Conservation (phyloP, 2,797 vertebrate species). For the Acrossocheilus fasciatus region DNA sequence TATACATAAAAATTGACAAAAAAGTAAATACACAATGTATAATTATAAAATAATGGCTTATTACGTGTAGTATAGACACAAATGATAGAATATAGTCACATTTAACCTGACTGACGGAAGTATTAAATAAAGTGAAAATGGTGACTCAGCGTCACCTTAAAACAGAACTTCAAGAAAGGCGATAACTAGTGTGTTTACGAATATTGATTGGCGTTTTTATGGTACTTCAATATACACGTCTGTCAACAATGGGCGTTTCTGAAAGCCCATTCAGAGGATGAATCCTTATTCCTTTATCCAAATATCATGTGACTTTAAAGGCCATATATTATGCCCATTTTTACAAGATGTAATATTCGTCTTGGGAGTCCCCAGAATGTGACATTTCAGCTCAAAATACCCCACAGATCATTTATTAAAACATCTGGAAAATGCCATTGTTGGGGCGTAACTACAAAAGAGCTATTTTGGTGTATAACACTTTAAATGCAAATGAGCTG, state of each 20-base stretch:
- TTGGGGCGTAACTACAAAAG: too few relatives aligned
- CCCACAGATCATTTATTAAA: too few relatives aligned
- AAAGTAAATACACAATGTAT: not conserved
- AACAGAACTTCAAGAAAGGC: not conserved
- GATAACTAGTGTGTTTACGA: not conserved
- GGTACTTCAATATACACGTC: not conserved
- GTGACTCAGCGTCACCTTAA: not conserved
- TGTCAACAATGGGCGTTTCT: not conserved
- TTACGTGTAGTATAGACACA: too few relatives aligned
- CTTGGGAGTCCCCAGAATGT: too few relatives aligned
- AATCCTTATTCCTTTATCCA: not conserved
- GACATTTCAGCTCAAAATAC: too few relatives aligned
- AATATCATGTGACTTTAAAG: not conserved
- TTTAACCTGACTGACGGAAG: not conserved
- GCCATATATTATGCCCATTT: too few relatives aligned
- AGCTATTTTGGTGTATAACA: too few relatives aligned
- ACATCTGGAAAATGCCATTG: too few relatives aligned
- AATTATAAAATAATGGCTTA: too few relatives aligned
- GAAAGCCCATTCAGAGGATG: not conserved
- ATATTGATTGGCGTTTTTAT: not conserved
- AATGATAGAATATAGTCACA: too few relatives aligned
- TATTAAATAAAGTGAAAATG: not conserved
- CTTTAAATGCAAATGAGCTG: too few relatives aligned
- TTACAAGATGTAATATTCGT: too few relatives aligned
- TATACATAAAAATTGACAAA: not conserved